These are phyloP conservation scores for Proteles cristata DNA, from an alignment of 2,113 vertebrate species.

Conservation along the genomic window DNA sequence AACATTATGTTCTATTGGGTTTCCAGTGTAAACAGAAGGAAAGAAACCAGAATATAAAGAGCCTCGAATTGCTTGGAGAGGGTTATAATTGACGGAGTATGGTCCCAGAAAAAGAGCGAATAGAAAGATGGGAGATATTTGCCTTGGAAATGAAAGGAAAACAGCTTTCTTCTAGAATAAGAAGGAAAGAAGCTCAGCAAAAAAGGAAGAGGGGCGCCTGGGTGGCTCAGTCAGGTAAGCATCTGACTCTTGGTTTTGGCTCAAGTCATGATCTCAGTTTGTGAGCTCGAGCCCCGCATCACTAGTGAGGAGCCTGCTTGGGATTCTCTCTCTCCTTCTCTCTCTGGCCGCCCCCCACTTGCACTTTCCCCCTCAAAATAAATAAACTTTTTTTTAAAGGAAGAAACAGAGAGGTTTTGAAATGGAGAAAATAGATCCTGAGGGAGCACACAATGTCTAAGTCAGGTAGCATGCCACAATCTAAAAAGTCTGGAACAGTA, in stretches of 20 bases:
- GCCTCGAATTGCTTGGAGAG: neutral
- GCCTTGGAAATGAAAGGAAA: conserved; percentile 3
- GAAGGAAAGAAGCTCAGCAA: neutral
- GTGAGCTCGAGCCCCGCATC: too few relatives aligned
- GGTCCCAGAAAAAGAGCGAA: neutral
- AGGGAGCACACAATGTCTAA: neutral
- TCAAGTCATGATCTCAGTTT: too few relatives aligned
- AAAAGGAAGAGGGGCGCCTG: too few relatives aligned
- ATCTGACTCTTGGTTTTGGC: too few relatives aligned
- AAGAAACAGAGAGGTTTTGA: neutral
- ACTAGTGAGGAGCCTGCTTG: too few relatives aligned
- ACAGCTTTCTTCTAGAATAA: neutral
- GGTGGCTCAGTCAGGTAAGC: too few relatives aligned
- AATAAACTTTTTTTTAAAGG: too few relatives aligned
- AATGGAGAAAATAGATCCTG: neutral
- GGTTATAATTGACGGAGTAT: neutral
- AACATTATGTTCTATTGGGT: neutral
- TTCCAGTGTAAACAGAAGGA: neutral
- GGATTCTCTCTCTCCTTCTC: too few relatives aligned
- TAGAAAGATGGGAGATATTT: neutral
- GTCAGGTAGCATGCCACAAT: neutral
- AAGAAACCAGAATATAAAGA: neutral
- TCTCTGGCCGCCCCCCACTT: too few relatives aligned
- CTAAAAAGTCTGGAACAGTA: neutral
- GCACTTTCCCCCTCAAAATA: too few relatives aligned